These are phyloP conservation scores for Thereva nobilitata DNA, from an alignment of 2,888 invertebrate species.

Conservation along the genomic window DNA sequence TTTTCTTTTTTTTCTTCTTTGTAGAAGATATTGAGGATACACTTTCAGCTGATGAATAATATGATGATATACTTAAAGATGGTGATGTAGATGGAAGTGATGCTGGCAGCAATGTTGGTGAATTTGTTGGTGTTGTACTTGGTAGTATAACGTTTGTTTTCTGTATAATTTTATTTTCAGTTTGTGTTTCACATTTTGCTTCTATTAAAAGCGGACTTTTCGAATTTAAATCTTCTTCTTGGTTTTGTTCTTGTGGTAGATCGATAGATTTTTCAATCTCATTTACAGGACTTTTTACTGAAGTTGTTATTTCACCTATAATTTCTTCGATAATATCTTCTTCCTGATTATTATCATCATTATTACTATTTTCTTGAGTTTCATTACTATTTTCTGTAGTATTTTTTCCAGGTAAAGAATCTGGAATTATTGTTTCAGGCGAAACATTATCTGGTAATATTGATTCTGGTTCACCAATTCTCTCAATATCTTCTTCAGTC, in stretches of 20 bases:
- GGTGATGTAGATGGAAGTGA: constrained; percentile 38
- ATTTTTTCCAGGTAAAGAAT: no score
- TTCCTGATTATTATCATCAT: background rate
- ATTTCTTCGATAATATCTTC: background rate
- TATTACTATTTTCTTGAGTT: background rate
- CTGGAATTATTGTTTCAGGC: no score
- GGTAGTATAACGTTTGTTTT: constrained; percentile 1
- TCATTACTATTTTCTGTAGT: no score
- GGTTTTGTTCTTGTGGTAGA: background rate
- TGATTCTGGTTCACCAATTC: constrained; percentile 7
- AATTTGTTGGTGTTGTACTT: background rate
- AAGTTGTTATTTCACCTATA: no score
- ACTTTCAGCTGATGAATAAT: constrained; percentile 45
- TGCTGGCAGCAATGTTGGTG: background rate
- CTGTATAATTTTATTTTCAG: constrained; percentile 12
- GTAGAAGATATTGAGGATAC: constrained; percentile 42
- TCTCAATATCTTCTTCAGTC: constrained; percentile 28
- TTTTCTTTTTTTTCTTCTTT: constrained; percentile 44
- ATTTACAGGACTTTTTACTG: no score
- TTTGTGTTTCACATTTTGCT: background rate
- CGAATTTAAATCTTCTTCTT: background rate
- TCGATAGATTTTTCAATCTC: background rate
- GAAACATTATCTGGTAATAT: no score
- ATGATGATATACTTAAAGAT: constrained; percentile 42
- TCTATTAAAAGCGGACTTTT: constrained; percentile 1